phyloP scores from a whole-genome alignment of 2,113 vertebrate genomes.

The Vidua chalybeata region DNA sequence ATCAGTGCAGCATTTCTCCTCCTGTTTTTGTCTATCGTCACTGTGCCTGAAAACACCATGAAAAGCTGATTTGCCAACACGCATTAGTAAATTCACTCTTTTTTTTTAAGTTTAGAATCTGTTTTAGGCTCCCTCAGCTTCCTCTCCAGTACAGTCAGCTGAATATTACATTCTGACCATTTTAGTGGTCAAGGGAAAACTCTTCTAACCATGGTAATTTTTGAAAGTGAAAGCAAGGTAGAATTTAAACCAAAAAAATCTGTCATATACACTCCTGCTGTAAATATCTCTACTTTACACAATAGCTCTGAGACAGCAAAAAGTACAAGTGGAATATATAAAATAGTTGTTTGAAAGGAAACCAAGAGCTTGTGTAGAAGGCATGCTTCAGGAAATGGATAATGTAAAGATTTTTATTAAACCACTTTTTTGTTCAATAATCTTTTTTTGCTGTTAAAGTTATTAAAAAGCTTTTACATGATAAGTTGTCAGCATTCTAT shows the following conservation, averaged over 20 bases:
- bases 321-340: neutral
- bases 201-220: neutral
- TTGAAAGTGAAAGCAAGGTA: neutral
- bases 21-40: neutral
- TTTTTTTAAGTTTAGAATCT: neutral
- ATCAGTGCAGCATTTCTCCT: neutral
- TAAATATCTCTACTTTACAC: neutral
- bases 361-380: neutral
- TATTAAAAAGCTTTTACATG: neutral
- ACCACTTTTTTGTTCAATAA: neutral
- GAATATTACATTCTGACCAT: neutral
- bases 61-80: neutral
- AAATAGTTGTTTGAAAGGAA: neutral
- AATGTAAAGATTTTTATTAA: neutral
- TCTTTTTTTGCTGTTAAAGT: neutral
- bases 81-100: neutral
- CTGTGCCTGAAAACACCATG: neutral
- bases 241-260: neutral
- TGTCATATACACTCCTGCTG: neutral
- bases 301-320: neutral
- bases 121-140: neutral
- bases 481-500: neutral
- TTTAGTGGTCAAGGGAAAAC: neutral
- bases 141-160: neutral
- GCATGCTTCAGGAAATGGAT: neutral